phyloP scores from a whole-genome alignment of 2,888 invertebrate species.

The Pteria penguin region DNA sequence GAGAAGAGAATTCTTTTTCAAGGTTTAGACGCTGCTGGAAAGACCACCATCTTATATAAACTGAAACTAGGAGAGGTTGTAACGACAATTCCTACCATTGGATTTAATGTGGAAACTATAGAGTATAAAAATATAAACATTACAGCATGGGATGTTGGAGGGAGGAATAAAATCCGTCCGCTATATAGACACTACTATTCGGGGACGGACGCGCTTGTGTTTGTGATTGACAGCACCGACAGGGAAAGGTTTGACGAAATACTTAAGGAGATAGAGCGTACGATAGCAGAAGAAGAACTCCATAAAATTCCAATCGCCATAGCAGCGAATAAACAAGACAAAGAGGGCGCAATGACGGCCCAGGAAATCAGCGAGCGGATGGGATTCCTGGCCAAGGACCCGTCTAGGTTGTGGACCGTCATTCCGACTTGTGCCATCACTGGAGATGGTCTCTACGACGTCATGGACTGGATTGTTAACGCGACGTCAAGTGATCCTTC shows the following conservation, averaged over 20 bases:
- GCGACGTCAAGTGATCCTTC: neutral
- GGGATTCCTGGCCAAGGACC: neutral
- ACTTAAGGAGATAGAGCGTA: slow-evolving; percentile 43
- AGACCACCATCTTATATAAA: slow-evolving; percentile 59
- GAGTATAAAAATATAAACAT: slow-evolving; percentile 46
- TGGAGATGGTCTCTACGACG: slow-evolving; percentile 45
- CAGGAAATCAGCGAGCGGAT: slow-evolving; percentile 50
- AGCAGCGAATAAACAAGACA: slow-evolving; percentile 67
- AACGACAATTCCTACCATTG: slow-evolving; percentile 66
- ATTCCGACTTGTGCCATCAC: slow-evolving; percentile 40
- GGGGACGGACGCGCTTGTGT: slow-evolving; percentile 56
- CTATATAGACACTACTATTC: slow-evolving; percentile 58
- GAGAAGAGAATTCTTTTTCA: slow-evolving; percentile 39
- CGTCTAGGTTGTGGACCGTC: slow-evolving; percentile 30
- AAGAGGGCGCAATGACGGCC: slow-evolving; percentile 46
- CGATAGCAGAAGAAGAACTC: slow-evolving; percentile 49
- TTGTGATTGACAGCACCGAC: slow-evolving; percentile 64
- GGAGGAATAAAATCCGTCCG: slow-evolving; percentile 56
- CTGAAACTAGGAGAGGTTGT: slow-evolving; percentile 62
- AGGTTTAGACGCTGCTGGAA: slow-evolving; percentile 64
- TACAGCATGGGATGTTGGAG: slow-evolving; percentile 62
- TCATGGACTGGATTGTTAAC: slow-evolving; percentile 47
- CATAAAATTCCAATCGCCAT: slow-evolving; percentile 45
- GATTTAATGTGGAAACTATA: slow-evolving; percentile 62
- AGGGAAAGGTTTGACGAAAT: slow-evolving; percentile 55